These are phyloP conservation scores for Microctonus hyperodae DNA, from an alignment of 2,888 invertebrate species.

Conservation along the genomic window DNA sequence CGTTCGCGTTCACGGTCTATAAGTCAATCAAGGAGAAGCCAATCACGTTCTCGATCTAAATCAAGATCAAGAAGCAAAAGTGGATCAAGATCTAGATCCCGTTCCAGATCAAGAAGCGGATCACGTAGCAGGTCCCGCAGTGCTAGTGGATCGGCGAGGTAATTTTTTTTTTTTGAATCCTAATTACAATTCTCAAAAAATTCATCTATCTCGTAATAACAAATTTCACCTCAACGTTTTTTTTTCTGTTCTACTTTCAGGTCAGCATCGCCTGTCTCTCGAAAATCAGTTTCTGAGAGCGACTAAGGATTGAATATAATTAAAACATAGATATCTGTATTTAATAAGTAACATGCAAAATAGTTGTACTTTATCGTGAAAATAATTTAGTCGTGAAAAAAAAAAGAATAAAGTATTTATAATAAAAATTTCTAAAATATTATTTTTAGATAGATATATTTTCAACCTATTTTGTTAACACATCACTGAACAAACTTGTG, in stretches of 20 bases:
- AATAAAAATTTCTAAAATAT: not conserved
- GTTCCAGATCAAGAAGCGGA: slow-evolving; percentile 52
- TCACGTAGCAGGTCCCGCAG: slow-evolving; percentile 54
- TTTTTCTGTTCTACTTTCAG: slow-evolving; percentile 38
- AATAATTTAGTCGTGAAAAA: not conserved
- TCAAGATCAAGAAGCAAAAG: slow-evolving; percentile 19
- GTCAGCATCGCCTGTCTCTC: slow-evolving; percentile 67
- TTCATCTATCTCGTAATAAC: not conserved
- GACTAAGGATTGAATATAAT: slow-evolving; percentile 60
- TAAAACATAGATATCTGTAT: slow-evolving; percentile 27
- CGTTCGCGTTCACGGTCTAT: slow-evolving; percentile 36
- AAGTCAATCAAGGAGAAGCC: slow-evolving; percentile 41
- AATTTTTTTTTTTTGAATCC: slow-evolving; percentile 14
- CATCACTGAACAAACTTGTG: not conserved
- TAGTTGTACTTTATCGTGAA: not conserved
- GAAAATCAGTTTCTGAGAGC: slow-evolving; percentile 70
- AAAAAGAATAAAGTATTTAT: not conserved
- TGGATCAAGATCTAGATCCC: slow-evolving; percentile 47
- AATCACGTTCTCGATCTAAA: slow-evolving; percentile 24
- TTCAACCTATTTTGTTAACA: not conserved
- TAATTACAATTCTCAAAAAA: not conserved
- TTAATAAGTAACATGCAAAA: not conserved
- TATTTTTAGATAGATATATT: not conserved
- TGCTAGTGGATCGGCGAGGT: slow-evolving; percentile 55
- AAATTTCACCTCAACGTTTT: not conserved